Evolutionary conservation across 2,113 vertebrate genomes (phyloP).

Genomic region (Piprites chloris): DNA sequence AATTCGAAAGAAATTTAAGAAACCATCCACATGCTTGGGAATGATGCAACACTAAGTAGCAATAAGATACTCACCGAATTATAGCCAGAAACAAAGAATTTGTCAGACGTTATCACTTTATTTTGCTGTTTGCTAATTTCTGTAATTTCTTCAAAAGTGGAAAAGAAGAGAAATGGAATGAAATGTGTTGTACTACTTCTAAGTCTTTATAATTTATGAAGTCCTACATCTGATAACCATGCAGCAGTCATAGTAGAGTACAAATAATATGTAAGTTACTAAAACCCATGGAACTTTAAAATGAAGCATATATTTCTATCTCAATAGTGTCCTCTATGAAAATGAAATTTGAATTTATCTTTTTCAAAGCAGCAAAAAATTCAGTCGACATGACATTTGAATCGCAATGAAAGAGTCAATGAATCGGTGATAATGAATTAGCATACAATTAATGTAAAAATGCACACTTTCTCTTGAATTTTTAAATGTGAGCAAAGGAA

Average conservation of each 20-base stretch:
- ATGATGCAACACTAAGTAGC: neutral
- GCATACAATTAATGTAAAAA: neutral
- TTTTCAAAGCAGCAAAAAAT: neutral
- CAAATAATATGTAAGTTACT: neutral
- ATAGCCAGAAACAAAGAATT: neutral
- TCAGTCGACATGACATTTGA: neutral
- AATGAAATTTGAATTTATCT: neutral
- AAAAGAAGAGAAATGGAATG: neutral
- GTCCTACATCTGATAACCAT: neutral
- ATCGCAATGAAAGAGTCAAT: neutral
- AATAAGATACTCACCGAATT: neutral
- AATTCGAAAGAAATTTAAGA: neutral
- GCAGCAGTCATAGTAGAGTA: neutral
- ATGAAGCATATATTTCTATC: neutral
- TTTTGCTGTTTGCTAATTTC: neutral
- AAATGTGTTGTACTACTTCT: neutral
- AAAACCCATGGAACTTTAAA: neutral
- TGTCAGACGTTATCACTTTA: neutral
- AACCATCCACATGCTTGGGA: neutral
- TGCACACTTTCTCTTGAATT: neutral
- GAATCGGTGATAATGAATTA: neutral
- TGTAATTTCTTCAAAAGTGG: neutral
- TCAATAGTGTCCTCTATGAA: neutral
- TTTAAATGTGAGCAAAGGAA: neutral
- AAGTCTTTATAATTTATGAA: neutral